Base-by-base conservation (phyloP, 2,797 vertebrate species). In the Sphenopsis melanotis region DNA sequence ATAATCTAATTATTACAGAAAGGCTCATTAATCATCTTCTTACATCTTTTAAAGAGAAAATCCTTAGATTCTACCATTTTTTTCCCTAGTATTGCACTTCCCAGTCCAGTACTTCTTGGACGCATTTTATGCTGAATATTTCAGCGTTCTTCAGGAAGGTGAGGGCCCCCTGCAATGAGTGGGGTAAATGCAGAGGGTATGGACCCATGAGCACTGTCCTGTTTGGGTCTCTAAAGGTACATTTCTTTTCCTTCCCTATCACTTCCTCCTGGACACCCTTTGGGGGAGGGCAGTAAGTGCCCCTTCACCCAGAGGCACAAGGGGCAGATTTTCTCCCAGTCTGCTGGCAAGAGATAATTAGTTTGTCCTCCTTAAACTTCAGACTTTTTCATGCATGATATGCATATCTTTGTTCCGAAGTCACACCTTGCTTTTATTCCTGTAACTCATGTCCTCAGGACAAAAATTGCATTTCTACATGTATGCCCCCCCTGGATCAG, bases 101-200 rank as follows among this genome's bases (percentile, higher is more conserved):
- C 3, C 6, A 5, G 3, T 32, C 9, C 37, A 64, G 10, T 47
- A 5, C 52, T 85, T 70, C 52, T 53, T 36, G 57, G 10, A 6
- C 11, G 3, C 13, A 29, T 71, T 72, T 72, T 49, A 7, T 53
- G 26, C 52, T 59, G 50, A 34, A 2, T 12, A 10, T 41, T 82
- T 85, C 71, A 44, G 19, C 24, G 22, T 42, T 74, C 10, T 30
- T 66, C 21, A 52, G 30, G 21, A 63, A 57, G n/a, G 3, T 5
- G 1, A 1, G 30, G 1, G 2, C 21, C 3, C 1, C 0, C 19
- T 56, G 22, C 7, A 7, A 21, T 26, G 20, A 70, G 10, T 11
- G 26, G 4, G 11, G 24, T 7, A 72, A 27, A 3, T 11, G 0
- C 22, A 86, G 27, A 5, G 2, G 15, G 2, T 21, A 22, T 39